Base-by-base conservation (phyloP, 1,140 invertebrate species). In the Prorops nasuta region DNA sequence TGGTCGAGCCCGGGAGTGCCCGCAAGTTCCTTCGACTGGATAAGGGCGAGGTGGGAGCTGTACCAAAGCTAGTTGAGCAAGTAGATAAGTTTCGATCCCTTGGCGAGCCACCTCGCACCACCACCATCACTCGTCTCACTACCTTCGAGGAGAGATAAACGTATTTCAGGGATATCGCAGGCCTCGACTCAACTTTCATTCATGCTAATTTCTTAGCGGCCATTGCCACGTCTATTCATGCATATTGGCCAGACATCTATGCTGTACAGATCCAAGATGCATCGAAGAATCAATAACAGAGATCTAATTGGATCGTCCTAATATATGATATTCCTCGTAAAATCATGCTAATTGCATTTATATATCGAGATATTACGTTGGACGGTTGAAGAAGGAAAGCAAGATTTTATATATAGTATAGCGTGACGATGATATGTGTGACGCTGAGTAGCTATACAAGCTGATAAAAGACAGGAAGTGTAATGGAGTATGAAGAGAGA, bases 1-100 rank as follows among this genome's bases (percentile, higher is more conserved):
- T 68, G 57, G 52, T 50, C 51, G 54, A 67, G 68, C 60, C 65
- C 56, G 24, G 35, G 54, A 34, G 43, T 53, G 56, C 63, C 51
- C 44, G 35, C 60, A 68, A 72, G 67, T 72, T 71, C 51, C 63
- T 60, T 56, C 60, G 63, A 70, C 53, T 66, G 71, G 65, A 74
- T 74, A 76, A 72, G 66, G 59, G 67, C 56, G 58, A 61, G 57
- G 44, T 44, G 44, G 50, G 43, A 34, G 54, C 43, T 63, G 58
- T 69, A 69, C 64, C 60, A 60, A 63, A 67, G 71, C 66, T 65
- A 73, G 72, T 75, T 73, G 67, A 66, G 66, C 65, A 74, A 75
- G 67, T 71, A 67, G 67, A 69, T 71, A 71, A 71, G 72, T 75
- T 74, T 73, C 67, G 72, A 76, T 74, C 69, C 71, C 70, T 69